phyloP scores from a whole-genome alignment of 2,888 invertebrate species.

The Eutolmus rufibarbis region DNA sequence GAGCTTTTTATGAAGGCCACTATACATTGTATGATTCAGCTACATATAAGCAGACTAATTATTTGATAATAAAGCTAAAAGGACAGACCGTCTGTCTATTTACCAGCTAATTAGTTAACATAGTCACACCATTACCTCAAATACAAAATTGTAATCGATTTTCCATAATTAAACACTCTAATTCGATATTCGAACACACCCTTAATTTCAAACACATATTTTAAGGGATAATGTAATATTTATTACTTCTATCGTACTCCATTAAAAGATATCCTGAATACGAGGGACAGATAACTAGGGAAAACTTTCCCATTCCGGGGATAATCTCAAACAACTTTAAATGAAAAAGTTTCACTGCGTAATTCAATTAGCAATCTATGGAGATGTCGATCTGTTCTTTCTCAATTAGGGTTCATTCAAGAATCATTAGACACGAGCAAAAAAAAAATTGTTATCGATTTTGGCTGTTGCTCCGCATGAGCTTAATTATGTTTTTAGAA shows the following conservation, averaged over 20 bases:
- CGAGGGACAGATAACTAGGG: not conserved
- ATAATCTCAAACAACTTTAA: not conserved
- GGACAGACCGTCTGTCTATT: not conserved
- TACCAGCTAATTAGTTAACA: no score
- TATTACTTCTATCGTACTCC: not conserved
- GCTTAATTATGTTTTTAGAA: not conserved
- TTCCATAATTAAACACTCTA: not conserved
- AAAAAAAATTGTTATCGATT: not conserved
- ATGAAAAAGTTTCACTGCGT: not conserved
- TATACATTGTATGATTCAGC: no score
- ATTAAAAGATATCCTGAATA: not conserved
- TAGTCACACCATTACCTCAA: not conserved
- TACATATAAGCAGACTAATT: no score
- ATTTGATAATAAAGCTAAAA: no score
- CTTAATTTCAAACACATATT: not conserved
- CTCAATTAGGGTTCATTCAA: conserved; percentile 14
- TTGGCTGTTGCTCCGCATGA: not conserved
- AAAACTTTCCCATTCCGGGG: not conserved
- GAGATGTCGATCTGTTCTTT: not conserved
- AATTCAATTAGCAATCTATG: not conserved
- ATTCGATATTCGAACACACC: not conserved
- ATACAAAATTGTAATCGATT: not conserved
- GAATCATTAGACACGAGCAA: not conserved
- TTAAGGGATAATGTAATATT: not conserved
- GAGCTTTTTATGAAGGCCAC: no score